phyloP scores from a whole-genome alignment of 37 sponge, comb jelly and placozoan genomes.

The Hexactinellida sp. region DNA sequence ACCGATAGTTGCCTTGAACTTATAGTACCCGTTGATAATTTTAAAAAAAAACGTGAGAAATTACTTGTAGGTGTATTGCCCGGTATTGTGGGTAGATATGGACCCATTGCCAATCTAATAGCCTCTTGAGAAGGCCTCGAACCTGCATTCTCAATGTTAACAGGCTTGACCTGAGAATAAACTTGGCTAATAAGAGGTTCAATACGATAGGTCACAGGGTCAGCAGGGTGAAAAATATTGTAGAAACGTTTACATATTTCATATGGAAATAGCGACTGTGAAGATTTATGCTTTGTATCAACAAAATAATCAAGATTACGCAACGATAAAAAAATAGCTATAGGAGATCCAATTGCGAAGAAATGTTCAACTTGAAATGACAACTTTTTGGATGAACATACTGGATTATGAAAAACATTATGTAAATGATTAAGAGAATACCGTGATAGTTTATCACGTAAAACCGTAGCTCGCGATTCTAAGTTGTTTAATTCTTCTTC shows the following conservation, averaged over 20 bases:
- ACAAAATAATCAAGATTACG: constrained; percentile 44
- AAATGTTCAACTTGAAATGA: constrained; percentile 59
- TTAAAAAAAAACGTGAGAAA: background rate
- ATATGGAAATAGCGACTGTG: constrained; percentile 43
- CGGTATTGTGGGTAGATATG: background rate
- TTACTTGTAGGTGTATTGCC: background rate
- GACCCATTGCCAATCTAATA: constrained; percentile 38
- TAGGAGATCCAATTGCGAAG: constrained; percentile 76
- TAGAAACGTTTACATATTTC: constrained; percentile 62
- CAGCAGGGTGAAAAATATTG: constrained; percentile 79
- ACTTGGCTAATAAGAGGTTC: constrained; percentile 64
- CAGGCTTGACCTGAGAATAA: constrained; percentile 48
- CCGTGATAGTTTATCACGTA: background rate
- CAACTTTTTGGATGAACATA: background rate
- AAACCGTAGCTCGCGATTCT: background rate
- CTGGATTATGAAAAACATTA: background rate
- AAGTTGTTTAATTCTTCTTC: background rate
- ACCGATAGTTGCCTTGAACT: background rate
- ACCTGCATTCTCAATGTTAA: constrained; percentile 48
- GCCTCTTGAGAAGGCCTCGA: constrained; percentile 34
- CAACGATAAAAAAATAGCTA: constrained; percentile 57
- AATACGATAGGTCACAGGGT: constrained; percentile 69
- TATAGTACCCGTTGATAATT: background rate
- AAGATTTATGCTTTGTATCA: constrained; percentile 25
- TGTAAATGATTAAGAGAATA: background rate